phyloP scores from a whole-genome alignment of 2,888 invertebrate genomes.

The Cataglyphis livida region DNA sequence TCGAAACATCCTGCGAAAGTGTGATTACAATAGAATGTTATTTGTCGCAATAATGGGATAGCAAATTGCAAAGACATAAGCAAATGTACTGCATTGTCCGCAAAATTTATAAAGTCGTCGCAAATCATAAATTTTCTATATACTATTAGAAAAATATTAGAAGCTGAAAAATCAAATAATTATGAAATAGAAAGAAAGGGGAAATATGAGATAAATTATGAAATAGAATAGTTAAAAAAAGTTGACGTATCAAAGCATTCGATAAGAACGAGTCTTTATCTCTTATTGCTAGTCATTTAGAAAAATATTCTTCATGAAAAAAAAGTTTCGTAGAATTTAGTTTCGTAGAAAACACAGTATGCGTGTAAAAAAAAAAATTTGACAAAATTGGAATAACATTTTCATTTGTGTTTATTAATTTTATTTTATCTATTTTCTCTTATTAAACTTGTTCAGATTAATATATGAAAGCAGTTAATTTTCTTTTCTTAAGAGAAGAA shows the following conservation, averaged over 20 bases:
- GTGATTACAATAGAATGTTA: conserved; percentile 3
- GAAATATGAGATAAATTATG: neutral
- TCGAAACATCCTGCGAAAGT: neutral
- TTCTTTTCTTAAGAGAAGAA: too few species aligned
- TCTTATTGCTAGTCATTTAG: neutral
- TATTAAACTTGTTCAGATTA: neutral
- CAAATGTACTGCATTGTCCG: neutral
- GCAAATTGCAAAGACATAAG: neutral
- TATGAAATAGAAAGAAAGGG: too few species aligned
- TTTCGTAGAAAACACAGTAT: neutral
- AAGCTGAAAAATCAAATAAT: neutral
- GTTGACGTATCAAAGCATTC: neutral
- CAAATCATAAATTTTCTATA: neutral
- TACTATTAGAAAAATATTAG: neutral
- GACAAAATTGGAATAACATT: neutral
- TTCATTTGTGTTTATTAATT: neutral
- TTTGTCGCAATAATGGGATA: neutral
- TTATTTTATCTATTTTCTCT: neutral
- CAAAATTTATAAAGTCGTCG: neutral
- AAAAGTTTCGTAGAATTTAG: too few species aligned
- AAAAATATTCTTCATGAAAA: neutral
- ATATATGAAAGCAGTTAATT: too few species aligned
- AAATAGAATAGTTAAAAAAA: neutral
- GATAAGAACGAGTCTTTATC: conserved; percentile 9
- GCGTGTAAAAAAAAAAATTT: too few species aligned